These are phyloP conservation scores for Ophiothrix spiculata DNA, from an alignment of 35 echinoderm and acorn worm genomes.

Conservation along the genomic window DNA sequence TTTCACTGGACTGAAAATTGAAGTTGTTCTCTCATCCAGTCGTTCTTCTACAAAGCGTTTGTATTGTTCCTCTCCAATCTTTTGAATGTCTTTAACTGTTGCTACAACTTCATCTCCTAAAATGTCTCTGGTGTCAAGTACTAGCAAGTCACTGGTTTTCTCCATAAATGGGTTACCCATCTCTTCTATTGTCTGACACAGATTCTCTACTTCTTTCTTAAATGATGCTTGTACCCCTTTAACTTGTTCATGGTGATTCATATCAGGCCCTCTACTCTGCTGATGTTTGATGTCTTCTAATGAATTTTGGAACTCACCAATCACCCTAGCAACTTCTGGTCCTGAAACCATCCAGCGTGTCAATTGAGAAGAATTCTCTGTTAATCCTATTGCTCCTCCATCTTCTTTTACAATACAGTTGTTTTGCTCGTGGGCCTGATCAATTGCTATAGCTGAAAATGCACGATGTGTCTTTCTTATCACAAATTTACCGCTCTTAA, in stretches of 20 bases:
- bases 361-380: slow-evolving; percentile 25
- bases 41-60: background rate
- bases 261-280: background rate
- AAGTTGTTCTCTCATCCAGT: background rate
- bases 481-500: slow-evolving; percentile 13
- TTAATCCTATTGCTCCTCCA: slow-evolving; percentile 38
- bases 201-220: background rate
- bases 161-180: background rate
- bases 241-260: slow-evolving; percentile 11
- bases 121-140: slow-evolving; percentile 4
- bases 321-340: slow-evolving; percentile 37
- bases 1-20: slow-evolving; percentile 12
- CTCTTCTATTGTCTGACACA: background rate
- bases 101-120: slow-evolving; percentile 18
- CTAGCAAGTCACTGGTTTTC: background rate
- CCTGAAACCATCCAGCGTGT: slow-evolving; percentile 39
- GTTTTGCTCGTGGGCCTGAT: slow-evolving; percentile 58
- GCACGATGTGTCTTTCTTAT: slow-evolving; percentile 27
- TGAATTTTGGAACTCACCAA: background rate
- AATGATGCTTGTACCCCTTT: background rate
- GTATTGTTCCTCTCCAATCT: slow-evolving; percentile 18
- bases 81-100: slow-evolving; percentile 26
- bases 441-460: slow-evolving; percentile 46
- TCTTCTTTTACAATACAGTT: slow-evolving; percentile 43
- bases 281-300: background rate